phyloP scores from a whole-genome alignment of 2,797 vertebrate species.

The Myotis findleyi region DNA sequence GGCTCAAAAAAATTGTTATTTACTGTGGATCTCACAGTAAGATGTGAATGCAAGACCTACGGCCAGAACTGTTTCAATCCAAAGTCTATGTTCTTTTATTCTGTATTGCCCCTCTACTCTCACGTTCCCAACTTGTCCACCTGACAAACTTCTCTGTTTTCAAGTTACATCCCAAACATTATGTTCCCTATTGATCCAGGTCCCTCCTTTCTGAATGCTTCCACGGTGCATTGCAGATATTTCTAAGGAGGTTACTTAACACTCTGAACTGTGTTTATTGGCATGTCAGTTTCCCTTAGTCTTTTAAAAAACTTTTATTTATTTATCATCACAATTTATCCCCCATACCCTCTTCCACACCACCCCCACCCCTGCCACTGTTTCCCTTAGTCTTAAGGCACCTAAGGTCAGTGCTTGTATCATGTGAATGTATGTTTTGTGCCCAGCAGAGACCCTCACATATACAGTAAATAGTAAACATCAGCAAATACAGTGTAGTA shows the following conservation, averaged over 20 bases:
- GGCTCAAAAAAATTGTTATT: neutral
- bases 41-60: conserved; percentile 34
- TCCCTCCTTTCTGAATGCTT: neutral
- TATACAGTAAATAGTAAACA: neutral
- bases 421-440: neutral
- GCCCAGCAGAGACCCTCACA: neutral
- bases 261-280: neutral
- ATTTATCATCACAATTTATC: neutral
- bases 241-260: conserved; percentile 5
- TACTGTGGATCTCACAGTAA: neutral
- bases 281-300: neutral
- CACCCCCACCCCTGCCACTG: neutral
- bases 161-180: neutral
- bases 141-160: neutral
- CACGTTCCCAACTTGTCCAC: neutral
- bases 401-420: neutral
- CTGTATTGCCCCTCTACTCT: neutral
- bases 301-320: neutral
- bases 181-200: neutral
- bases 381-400: neutral
- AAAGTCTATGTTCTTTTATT: neutral
- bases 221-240: neutral
- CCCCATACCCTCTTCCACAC: neutral
- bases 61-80: neutral
- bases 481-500: neutral